Evolutionary conservation across 2,797 vertebrate genomes (phyloP).

Genomic region (Trachurus trachurus): DNA sequence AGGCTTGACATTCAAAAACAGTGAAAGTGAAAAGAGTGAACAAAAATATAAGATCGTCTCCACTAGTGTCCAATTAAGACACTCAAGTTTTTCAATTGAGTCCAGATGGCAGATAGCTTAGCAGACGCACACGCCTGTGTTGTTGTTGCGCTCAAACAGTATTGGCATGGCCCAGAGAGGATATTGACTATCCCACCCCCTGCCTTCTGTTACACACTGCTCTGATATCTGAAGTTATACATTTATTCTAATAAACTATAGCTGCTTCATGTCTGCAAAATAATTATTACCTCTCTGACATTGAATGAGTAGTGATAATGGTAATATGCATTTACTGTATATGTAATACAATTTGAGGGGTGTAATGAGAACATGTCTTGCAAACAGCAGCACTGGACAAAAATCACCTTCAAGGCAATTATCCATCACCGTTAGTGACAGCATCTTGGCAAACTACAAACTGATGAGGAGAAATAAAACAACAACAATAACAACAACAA

Average conservation of each 20-base stretch:
- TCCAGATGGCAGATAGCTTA: constrained; percentile 78
- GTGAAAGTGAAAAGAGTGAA: constrained; percentile 27
- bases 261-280: neutral
- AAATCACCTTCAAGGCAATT: constrained; percentile 64
- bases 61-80: constrained; percentile 69
- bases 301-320: neutral
- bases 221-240: constrained; percentile 52
- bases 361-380: constrained; percentile 13
- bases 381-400: constrained; percentile 18
- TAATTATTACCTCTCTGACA: constrained; percentile 11
- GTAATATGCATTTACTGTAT: neutral
- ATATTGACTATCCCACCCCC: constrained; percentile 64
- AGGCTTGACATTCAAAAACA: constrained; percentile 40
- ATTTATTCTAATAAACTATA: constrained; percentile 48
- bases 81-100: constrained; percentile 63
- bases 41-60: constrained; percentile 39
- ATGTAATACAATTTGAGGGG: neutral
- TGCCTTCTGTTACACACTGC: constrained; percentile 70
- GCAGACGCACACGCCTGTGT: constrained; percentile 62
- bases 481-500: too few relatives aligned
- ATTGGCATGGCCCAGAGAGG: constrained; percentile 66
- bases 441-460: constrained; percentile 65
- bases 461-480: constrained; percentile 53
- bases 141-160: constrained; percentile 74
- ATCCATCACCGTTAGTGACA: constrained; percentile 65